Conservation (phyloP, 2,113 vertebrate species). For the Carollia perspicillata region DNA sequence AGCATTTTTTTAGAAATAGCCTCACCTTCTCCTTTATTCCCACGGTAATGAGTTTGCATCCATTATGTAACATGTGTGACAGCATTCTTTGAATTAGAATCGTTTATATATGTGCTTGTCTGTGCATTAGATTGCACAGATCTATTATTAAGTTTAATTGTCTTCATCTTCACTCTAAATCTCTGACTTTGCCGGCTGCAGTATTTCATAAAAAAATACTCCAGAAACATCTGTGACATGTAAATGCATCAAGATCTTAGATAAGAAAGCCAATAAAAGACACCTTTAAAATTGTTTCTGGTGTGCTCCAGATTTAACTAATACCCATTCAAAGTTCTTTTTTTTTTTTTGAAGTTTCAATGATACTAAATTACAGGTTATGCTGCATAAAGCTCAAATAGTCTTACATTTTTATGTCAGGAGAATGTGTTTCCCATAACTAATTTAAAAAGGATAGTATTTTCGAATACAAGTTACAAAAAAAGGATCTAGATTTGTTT, state of each 20-base stretch:
- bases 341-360: background rate
- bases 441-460: background rate
- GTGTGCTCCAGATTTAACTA: background rate
- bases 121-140: background rate
- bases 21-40: background rate
- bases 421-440: background rate
- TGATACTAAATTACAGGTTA: background rate
- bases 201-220: background rate
- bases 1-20: background rate
- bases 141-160: background rate
- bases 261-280: background rate
- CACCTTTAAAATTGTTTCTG: background rate
- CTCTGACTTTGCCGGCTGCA: background rate
- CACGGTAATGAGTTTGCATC: background rate
- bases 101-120: background rate
- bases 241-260: background rate
- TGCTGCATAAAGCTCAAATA: background rate
- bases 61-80: background rate
- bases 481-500: background rate
- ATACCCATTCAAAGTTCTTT: background rate
- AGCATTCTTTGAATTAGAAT: background rate
- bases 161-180: background rate
- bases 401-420: background rate
- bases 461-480: conserved; percentile 13
- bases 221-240: background rate